Conservation (phyloP, 2,888 invertebrate species). For the Drosophila seclusa region DNA sequence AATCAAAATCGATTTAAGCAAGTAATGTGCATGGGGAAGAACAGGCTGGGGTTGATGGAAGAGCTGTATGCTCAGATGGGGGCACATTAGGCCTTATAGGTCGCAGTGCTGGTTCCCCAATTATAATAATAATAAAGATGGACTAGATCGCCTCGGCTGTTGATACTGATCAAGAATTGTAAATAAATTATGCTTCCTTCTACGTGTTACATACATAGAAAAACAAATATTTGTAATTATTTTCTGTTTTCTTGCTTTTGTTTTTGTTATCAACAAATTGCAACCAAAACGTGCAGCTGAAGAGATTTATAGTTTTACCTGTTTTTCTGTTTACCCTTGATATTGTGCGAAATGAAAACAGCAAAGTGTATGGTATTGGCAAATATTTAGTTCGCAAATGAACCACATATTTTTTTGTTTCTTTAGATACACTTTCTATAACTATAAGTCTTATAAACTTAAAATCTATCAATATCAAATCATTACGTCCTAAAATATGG, state of each 20-base stretch:
- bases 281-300: slow-evolving; percentile 38
- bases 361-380: neutral
- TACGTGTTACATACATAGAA: neutral
- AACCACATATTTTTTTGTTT: neutral
- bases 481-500: neutral
- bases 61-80: too few relatives aligned
- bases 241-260: slow-evolving; percentile 1
- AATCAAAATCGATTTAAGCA: too few relatives aligned
- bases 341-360: neutral
- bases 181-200: neutral
- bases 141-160: neutral
- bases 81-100: too few relatives aligned
- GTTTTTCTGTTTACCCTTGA: neutral
- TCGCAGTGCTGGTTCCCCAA: too few relatives aligned
- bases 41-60: too few relatives aligned
- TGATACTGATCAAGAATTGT: neutral
- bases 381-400: neutral
- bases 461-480: neutral
- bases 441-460: neutral
- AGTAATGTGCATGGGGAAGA: too few relatives aligned
- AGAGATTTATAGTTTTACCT: slow-evolving; percentile 26
- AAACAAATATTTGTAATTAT: neutral
- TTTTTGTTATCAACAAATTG: slow-evolving; percentile 53
- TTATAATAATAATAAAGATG: neutral
- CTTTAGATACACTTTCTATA: neutral